phyloP scores from a whole-genome alignment of 2,113 vertebrate species.

The Pan troglodytes region DNA sequence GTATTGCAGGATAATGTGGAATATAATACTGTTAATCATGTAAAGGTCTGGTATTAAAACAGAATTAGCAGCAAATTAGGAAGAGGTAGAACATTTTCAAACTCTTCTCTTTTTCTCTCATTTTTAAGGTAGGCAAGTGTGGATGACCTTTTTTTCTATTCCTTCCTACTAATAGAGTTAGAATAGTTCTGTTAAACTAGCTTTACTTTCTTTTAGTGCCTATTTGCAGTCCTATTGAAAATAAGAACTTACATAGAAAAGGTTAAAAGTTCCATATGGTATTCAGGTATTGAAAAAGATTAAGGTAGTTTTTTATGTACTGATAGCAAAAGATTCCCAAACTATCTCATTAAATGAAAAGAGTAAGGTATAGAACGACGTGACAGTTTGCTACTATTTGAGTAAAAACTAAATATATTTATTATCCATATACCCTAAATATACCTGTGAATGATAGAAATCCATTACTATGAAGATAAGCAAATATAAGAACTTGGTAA shows the following conservation, averaged over 20 bases:
- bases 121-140: neutral
- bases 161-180: neutral
- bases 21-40: neutral
- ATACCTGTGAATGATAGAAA: neutral
- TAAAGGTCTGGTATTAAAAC: constrained; percentile 7
- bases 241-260: neutral
- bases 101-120: neutral
- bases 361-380: neutral
- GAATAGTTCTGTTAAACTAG: neutral
- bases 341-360: neutral
- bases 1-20: neutral
- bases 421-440: neutral
- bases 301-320: neutral
- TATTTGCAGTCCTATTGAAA: neutral
- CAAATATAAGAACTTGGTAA: neutral
- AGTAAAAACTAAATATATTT: neutral
- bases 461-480: neutral
- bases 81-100: neutral
- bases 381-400: neutral
- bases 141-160: neutral
- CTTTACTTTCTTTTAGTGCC: neutral
- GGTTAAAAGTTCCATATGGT: neutral
- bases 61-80: neutral
- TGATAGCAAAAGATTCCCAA: neutral
- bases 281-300: neutral